A percentile compares a stretch with the other conserved stretches of the same genome.
Conservation (phyloP, 1,140 invertebrate species). For the Drosophila simulans region DNA sequence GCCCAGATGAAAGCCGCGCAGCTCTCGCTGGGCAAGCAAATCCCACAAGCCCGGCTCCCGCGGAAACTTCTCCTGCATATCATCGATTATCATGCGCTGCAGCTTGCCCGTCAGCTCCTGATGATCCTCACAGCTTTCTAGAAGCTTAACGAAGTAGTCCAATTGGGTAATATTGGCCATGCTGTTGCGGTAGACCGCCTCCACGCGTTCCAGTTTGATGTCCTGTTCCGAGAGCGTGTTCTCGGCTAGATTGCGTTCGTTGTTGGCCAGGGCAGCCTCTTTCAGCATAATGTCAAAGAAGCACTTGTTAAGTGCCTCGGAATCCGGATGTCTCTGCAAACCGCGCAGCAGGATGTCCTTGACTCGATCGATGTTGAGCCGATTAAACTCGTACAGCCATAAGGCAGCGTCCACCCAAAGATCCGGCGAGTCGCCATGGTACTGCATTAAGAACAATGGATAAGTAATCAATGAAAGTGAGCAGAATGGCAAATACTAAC, state of each 20-base stretch:
- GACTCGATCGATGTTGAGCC: conserved; percentile 55
- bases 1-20: conserved; percentile 63
- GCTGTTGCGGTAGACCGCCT: conserved; percentile 69
- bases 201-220: conserved; percentile 67
- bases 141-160: conserved; percentile 66
- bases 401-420: conserved; percentile 69
- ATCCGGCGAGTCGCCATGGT: conserved; percentile 65
- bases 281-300: conserved; percentile 72
- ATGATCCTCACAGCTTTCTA: conserved; percentile 66
- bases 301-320: conserved; percentile 60
- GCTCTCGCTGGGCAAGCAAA: conserved; percentile 70
- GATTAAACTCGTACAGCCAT: conserved; percentile 73
- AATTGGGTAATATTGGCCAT: conserved; percentile 63
- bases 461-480: not conserved
- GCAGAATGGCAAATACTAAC: conserved; percentile 38
- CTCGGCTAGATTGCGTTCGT: conserved; percentile 41
- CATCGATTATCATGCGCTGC: conserved; percentile 66
- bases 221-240: conserved; percentile 67
- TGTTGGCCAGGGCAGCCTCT: conserved; percentile 54
- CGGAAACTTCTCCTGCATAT: conserved; percentile 68
- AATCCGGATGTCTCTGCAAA: conserved; percentile 67
- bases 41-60: conserved; percentile 73
- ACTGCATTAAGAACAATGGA: conserved; percentile 31
- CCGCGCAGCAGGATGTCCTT: conserved; percentile 72
- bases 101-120: conserved; percentile 56